Percentiles rank a stretch among this genome's conserved stretches.
phyloP scores from a whole-genome alignment of 2,888 invertebrate species.

The Hypsopygia costalis region DNA sequence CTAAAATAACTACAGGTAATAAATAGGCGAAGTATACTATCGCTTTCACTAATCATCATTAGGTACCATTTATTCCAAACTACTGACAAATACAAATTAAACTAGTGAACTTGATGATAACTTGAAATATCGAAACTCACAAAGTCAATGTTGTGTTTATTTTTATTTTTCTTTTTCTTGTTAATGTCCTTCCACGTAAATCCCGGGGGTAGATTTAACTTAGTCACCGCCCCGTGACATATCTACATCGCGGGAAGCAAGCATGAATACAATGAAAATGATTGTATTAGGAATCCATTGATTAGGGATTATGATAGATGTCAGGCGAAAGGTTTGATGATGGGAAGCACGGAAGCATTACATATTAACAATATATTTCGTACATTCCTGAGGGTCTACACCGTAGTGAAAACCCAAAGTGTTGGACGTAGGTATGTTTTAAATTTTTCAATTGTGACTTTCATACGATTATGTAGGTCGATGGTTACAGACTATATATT shows the following conservation, averaged over 20 bases:
- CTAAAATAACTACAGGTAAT: neutral
- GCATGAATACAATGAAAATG: slow-evolving; percentile 42
- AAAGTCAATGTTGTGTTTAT: slow-evolving; percentile 52
- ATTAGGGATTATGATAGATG: neutral
- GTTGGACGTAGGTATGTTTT: too few relatives aligned
- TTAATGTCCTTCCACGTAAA: slow-evolving; percentile 69
- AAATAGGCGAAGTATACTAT: neutral
- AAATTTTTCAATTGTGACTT: too few relatives aligned
- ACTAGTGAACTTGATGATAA: slow-evolving; percentile 11
- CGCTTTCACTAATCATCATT: neutral
- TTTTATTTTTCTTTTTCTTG: slow-evolving; percentile 67
- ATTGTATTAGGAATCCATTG: slow-evolving; percentile 34
- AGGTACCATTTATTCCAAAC: slow-evolving; percentile 4
- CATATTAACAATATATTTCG: slow-evolving; percentile 13
- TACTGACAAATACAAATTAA: slow-evolving; percentile 11
- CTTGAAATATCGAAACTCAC: slow-evolving; percentile 50
- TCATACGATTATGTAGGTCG: too few relatives aligned
- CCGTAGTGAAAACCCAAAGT: too few relatives aligned
- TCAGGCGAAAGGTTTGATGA: too few relatives aligned
- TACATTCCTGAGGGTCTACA: neutral
- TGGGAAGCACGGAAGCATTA: too few relatives aligned
- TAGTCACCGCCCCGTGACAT: slow-evolving; percentile 59
- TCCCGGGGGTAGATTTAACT: slow-evolving; percentile 64
- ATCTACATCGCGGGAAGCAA: slow-evolving; percentile 60
- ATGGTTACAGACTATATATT: too few relatives aligned